These are phyloP conservation scores for Cepphus grylle DNA, from an alignment of 2,113 vertebrate species.

Conservation along the genomic window DNA sequence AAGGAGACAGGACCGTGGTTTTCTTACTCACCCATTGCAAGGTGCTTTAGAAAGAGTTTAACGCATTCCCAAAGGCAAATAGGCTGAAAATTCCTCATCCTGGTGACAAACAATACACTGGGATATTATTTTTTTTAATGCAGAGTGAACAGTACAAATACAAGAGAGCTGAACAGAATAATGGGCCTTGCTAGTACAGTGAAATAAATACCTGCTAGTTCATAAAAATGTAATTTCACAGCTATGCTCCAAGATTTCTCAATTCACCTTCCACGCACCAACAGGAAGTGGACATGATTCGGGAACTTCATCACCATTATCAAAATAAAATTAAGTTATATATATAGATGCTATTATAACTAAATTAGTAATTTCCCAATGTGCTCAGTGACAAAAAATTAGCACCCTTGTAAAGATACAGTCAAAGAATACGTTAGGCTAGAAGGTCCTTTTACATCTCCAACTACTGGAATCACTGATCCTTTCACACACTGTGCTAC, in stretches of 20 bases:
- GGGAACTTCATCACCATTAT: background rate
- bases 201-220: background rate
- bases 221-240: background rate
- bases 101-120: background rate
- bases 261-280: background rate
- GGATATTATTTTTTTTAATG: background rate
- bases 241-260: background rate
- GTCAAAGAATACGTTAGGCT: background rate
- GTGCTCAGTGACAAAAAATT: background rate
- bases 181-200: background rate
- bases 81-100: background rate
- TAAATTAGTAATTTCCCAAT: background rate
- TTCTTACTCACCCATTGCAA: background rate
- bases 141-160: background rate
- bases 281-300: background rate
- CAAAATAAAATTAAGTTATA: background rate
- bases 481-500: background rate
- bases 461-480: background rate
- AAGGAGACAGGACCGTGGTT: background rate
- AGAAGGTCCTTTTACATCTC: background rate
- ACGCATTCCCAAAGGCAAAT: fast-evolving
- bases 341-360: background rate
- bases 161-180: background rate
- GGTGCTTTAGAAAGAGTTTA: background rate
- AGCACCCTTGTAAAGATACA: background rate